A percentile compares a stretch with the other conserved stretches of the same genome.
These are phyloP conservation scores for Acanthurus lineatus DNA, from an alignment of 2,797 vertebrate species.

Conservation along the genomic window DNA sequence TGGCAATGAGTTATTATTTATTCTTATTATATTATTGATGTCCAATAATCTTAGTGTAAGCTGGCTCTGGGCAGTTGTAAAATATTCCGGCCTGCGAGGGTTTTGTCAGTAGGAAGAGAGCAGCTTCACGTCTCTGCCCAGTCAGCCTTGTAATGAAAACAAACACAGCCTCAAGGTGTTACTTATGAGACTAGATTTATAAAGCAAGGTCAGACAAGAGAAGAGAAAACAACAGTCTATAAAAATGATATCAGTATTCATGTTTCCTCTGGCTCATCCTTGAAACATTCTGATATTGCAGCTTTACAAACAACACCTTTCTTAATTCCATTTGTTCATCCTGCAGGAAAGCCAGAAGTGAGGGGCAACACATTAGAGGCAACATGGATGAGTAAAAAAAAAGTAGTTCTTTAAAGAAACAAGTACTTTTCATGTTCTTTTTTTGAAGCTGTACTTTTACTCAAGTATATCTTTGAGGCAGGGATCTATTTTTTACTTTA, in stretches of 20 bases:
- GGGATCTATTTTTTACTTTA: too few relatives aligned
- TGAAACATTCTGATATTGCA: slow-evolving; percentile 43
- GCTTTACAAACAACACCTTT: slow-evolving; percentile 38
- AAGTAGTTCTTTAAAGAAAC: too few relatives aligned
- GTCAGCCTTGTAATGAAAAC: slow-evolving; percentile 69
- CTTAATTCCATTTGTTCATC: slow-evolving; percentile 23
- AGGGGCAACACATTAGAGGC: too few relatives aligned
- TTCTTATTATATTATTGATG: slow-evolving; percentile 34
- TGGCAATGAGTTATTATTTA: slow-evolving; percentile 9
- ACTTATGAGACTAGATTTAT: slow-evolving; percentile 55
- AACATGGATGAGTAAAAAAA: too few relatives aligned
- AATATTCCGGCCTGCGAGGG: slow-evolving; percentile 39
- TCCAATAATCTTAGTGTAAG: slow-evolving; percentile 8
- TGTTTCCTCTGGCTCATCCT: slow-evolving; percentile 41
- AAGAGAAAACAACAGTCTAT: slow-evolving; percentile 38
- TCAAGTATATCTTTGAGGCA: too few relatives aligned
- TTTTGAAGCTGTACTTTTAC: too few relatives aligned
- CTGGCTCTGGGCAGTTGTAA: slow-evolving; percentile 1
- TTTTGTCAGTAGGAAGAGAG: slow-evolving; percentile 37
- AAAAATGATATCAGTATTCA: slow-evolving; percentile 58
- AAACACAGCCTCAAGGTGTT: slow-evolving; percentile 65
- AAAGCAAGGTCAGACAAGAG: slow-evolving; percentile 57
- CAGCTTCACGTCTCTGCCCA: slow-evolving; percentile 42
- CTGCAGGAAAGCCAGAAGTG: background rate
- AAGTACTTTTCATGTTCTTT: too few relatives aligned